Evolutionary conservation across 30 jellyfish, hydroid and myxozoan species (phyloP).

Genomic region (Aurelia sp.): DNA sequence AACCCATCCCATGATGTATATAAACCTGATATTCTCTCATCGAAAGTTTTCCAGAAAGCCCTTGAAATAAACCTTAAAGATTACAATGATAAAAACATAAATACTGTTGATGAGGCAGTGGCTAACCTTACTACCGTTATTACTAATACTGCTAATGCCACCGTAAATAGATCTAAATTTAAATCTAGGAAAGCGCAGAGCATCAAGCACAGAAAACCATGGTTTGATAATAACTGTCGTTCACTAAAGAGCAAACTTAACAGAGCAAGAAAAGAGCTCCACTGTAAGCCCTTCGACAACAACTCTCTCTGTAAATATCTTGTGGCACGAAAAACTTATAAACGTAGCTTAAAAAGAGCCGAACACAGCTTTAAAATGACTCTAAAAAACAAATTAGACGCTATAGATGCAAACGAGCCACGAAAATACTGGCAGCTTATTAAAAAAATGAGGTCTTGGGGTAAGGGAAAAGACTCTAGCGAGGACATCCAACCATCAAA

Average conservation of each 20-base stretch:
- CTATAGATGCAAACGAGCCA: background rate
- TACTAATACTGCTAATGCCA: background rate
- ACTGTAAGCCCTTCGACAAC: background rate
- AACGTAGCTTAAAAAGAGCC: background rate
- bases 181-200: background rate
- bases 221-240: constrained; percentile 7
- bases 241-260: constrained; percentile 12
- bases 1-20: background rate
- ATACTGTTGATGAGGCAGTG: background rate
- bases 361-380: constrained; percentile 11
- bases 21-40: background rate
- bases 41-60: background rate
- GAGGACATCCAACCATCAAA: constrained; percentile 18
- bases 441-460: background rate
- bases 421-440: background rate
- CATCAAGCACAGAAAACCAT: background rate
- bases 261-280: background rate
- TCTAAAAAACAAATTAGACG: background rate
- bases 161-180: background rate
- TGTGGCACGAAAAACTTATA: background rate
- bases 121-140: background rate
- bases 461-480: background rate
- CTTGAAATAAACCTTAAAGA: background rate
- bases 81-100: background rate
- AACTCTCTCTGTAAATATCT: background rate